Conservation (phyloP, 2,888 invertebrate species). For the Rhorus exstirpatorius region DNA sequence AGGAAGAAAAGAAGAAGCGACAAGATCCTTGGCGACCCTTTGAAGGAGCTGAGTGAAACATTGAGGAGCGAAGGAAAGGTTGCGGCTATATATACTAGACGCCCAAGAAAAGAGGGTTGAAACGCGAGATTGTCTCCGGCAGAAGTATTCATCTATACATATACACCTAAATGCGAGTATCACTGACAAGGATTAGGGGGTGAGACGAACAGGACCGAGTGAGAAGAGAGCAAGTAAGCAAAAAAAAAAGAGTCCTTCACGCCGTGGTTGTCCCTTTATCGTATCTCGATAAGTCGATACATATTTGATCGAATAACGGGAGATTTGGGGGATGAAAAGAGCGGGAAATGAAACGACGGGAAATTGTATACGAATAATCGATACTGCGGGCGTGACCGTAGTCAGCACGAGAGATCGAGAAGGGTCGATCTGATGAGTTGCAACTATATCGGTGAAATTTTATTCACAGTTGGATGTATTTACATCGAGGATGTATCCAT, state of each 20-base stretch:
- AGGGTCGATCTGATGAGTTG: slow-evolving; percentile 52
- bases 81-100: slow-evolving; percentile 2
- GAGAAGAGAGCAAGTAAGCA: neutral
- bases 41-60: slow-evolving; percentile 43
- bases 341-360: slow-evolving; percentile 50
- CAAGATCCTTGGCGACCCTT: slow-evolving; percentile 38
- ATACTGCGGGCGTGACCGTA: slow-evolving; percentile 47
- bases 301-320: slow-evolving; percentile 77
- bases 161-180: slow-evolving; percentile 32
- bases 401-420: slow-evolving; percentile 50
- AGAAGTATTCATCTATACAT: slow-evolving; percentile 18
- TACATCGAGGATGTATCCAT: slow-evolving; percentile 8
- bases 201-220: slow-evolving; percentile 3
- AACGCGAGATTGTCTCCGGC: slow-evolving; percentile 35
- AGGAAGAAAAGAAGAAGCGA: slow-evolving; percentile 3
- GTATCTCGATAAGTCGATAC: slow-evolving; percentile 72
- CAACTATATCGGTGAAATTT: slow-evolving; percentile 42
- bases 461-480: slow-evolving; percentile 4
- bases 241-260: slow-evolving; percentile 38
- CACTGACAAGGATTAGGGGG: slow-evolving; percentile 33
- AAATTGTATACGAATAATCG: slow-evolving; percentile 28
- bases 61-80: slow-evolving; percentile 17
- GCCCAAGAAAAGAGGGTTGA: slow-evolving; percentile 38
- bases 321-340: slow-evolving; percentile 30
- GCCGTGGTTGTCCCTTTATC: slow-evolving; percentile 54